Evolutionary conservation across 2,888 invertebrate species (phyloP).

Genomic region (Encarsia formosa): DNA sequence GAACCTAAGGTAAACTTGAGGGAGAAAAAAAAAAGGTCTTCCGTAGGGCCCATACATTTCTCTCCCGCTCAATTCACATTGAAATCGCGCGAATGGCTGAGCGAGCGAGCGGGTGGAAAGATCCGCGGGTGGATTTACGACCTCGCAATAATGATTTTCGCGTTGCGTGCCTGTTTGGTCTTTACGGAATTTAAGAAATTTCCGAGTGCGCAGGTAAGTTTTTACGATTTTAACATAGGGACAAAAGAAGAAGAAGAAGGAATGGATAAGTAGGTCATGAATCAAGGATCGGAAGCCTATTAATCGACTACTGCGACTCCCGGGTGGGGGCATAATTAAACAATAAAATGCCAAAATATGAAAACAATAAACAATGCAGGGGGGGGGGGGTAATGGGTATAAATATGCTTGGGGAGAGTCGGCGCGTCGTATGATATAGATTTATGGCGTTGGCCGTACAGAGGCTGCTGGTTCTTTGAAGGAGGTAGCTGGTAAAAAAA

Average conservation of each 20-base stretch:
- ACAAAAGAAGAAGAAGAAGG: constrained; percentile 5
- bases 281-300: constrained; percentile 21
- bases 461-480: constrained; percentile 29
- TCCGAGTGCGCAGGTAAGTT: too few relatives aligned
- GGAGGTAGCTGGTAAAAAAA: too few relatives aligned
- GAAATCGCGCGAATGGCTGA: not conserved
- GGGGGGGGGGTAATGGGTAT: not conserved
- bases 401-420: not conserved
- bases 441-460: constrained; percentile 36
- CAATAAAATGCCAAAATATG: constrained; percentile 28
- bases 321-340: constrained; percentile 26
- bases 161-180: constrained; percentile 17
- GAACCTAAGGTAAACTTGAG: too few relatives aligned
- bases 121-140: constrained; percentile 18
- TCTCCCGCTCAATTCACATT: too few relatives aligned
- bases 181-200: too few relatives aligned
- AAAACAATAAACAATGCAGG: constrained; percentile 26
- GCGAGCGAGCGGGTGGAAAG: constrained; percentile 1
- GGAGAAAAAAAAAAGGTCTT: constrained; percentile 1
- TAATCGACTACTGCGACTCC: too few relatives aligned
- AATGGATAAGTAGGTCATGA: constrained; percentile 1
- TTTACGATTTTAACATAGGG: too few relatives aligned
- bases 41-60: too few relatives aligned
- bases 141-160: constrained; percentile 25
- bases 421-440: constrained; percentile 39